These are phyloP conservation scores for Regulus satrapa DNA, from an alignment of 2,113 vertebrate genomes.

Conservation along the genomic window DNA sequence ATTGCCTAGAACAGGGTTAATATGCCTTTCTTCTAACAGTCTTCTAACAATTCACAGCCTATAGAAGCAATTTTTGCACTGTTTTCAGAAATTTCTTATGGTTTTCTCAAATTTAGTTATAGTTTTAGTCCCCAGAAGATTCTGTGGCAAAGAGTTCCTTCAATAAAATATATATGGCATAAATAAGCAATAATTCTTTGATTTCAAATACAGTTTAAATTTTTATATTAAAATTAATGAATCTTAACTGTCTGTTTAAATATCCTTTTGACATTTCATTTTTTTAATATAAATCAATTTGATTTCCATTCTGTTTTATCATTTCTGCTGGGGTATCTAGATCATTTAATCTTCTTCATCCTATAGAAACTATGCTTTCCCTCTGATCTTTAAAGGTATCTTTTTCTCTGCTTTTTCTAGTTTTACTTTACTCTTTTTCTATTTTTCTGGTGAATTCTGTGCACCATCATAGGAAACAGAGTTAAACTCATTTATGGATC, in stretches of 20 bases:
- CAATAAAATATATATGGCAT: background rate
- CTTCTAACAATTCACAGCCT: background rate
- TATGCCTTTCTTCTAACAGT: background rate
- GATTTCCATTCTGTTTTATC: background rate
- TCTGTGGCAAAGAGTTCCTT: background rate
- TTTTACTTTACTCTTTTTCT: background rate
- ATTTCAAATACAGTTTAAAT: background rate
- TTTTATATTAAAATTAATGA: background rate
- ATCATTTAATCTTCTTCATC: background rate
- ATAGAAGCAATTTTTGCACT: background rate
- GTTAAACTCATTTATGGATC: background rate
- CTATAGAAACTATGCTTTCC: background rate
- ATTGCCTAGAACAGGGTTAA: background rate
- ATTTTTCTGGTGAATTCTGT: background rate
- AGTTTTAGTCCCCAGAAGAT: background rate
- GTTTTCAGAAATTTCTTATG: background rate
- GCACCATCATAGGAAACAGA: background rate
- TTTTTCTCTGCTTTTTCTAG: background rate
- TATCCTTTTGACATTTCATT: background rate
- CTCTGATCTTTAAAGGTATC: background rate
- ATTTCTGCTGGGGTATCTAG: background rate
- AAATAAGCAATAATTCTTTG: background rate
- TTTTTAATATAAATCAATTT: background rate
- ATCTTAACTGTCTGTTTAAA: background rate
- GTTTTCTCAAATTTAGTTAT: background rate